Percentiles rank a stretch among this genome's conserved stretches.
These are phyloP conservation scores for Dryobates pubescens DNA, from an alignment of 2,797 vertebrate species.

Conservation along the genomic window DNA sequence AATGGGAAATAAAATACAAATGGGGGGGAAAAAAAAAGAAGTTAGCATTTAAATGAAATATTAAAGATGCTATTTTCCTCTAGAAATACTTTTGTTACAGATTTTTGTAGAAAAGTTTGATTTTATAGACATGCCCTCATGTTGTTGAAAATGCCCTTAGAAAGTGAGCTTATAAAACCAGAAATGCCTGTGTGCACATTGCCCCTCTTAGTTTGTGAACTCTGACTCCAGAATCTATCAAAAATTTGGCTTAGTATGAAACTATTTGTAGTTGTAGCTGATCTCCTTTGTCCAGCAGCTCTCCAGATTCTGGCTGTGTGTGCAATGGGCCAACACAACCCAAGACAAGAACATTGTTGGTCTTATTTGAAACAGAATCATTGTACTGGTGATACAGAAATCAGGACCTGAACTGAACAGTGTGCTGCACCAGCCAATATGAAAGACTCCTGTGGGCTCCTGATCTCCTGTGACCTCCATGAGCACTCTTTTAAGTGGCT, in stretches of 20 bases:
- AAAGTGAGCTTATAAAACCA: neutral
- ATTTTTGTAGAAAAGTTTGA: neutral
- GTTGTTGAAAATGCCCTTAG: neutral
- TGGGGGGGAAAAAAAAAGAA: neutral
- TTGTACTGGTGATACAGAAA: neutral
- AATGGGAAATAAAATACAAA: conserved; percentile 38
- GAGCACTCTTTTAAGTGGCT: neutral
- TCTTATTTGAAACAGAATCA: accelerated
- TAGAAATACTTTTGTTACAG: neutral
- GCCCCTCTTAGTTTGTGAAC: neutral
- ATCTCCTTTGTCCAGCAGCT: neutral
- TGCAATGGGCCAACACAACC: neutral
- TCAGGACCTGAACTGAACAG: accelerated
- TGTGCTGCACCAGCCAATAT: neutral
- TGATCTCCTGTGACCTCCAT: neutral
- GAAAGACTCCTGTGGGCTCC: neutral
- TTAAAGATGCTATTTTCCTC: neutral
- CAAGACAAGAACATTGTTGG: neutral
- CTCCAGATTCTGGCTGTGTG: neutral
- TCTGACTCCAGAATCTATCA: neutral
- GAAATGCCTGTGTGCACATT: neutral
- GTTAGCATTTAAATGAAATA: conserved; percentile 1
- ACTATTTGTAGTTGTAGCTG: neutral
- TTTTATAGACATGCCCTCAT: neutral
- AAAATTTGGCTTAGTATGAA: neutral